These are phyloP conservation scores for Gnatocerus cornutus DNA, from an alignment of 2,888 invertebrate species.

Conservation along the genomic window DNA sequence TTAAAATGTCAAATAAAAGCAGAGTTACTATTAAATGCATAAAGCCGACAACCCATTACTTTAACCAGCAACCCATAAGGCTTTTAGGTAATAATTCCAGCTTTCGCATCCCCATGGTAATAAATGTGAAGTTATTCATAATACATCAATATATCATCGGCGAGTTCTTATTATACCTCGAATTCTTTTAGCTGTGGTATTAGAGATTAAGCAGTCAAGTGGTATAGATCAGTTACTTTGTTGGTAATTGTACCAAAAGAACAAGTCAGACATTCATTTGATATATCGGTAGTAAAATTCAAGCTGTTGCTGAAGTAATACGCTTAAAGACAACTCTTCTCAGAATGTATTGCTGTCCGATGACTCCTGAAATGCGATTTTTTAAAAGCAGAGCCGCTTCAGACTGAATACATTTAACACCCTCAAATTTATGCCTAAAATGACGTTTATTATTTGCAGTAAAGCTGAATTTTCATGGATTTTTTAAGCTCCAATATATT, in stretches of 20 bases:
- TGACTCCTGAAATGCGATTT: slow-evolving; percentile 47
- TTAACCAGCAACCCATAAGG: slow-evolving; percentile 41
- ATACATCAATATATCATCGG: slow-evolving; percentile 39
- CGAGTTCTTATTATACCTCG: slow-evolving; percentile 18
- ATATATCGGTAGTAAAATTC: slow-evolving; percentile 46
- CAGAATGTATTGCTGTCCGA: slow-evolving; percentile 37
- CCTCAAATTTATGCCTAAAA: slow-evolving; percentile 46
- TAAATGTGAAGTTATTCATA: slow-evolving; percentile 41
- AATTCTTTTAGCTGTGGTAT: slow-evolving; percentile 20
- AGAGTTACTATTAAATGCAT: slow-evolving; percentile 40
- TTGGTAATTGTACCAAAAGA: slow-evolving; percentile 32
- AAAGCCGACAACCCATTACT: slow-evolving; percentile 44
- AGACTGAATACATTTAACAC: slow-evolving; percentile 46
- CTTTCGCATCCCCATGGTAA: slow-evolving; percentile 35
- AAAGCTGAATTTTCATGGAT: slow-evolving; percentile 39
- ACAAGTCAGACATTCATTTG: slow-evolving; percentile 36
- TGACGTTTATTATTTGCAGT: slow-evolving; percentile 46
- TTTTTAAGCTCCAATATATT: slow-evolving; percentile 35
- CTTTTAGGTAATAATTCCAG: slow-evolving; percentile 44
- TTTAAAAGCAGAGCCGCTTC: slow-evolving; percentile 38
- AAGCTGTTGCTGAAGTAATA: slow-evolving; percentile 42
- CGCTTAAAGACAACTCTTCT: slow-evolving; percentile 37
- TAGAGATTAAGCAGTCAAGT: slow-evolving; percentile 32
- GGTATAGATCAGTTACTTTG: slow-evolving; percentile 28
- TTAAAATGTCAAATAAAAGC: slow-evolving; percentile 45